Evolutionary conservation across 2,888 invertebrate genomes (phyloP).

Genomic region (Ormia ochracea): DNA sequence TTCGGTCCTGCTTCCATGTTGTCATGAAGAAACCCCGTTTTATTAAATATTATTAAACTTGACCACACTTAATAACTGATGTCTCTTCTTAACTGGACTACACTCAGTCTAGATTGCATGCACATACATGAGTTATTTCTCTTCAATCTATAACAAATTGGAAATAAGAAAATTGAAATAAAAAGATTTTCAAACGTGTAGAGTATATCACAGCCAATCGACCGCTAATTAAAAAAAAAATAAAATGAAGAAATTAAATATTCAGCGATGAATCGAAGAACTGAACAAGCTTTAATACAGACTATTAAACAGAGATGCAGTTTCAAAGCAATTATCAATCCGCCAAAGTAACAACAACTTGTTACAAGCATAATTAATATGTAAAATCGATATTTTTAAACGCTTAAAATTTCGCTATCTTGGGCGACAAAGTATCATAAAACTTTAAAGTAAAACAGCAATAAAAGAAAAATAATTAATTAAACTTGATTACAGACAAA

Average conservation of each 20-base stretch:
- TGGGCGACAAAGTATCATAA: not conserved
- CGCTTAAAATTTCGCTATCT: not conserved
- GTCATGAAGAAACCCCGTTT: not conserved
- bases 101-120: not conserved
- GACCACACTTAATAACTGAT: slow-evolving; percentile 19
- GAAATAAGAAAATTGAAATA: slow-evolving; percentile 9
- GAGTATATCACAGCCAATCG: slow-evolving; percentile 43
- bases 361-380: not conserved
- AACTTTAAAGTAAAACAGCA: not conserved
- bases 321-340: slow-evolving; percentile 15
- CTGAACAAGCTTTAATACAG: not conserved
- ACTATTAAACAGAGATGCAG: slow-evolving; percentile 18
- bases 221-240: slow-evolving; percentile 23
- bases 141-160: not conserved
- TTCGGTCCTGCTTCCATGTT: not conserved
- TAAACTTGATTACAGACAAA: not conserved
- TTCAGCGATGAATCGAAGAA: not conserved
- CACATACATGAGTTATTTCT: not conserved
- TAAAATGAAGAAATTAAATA: not conserved
- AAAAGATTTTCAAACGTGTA: slow-evolving; percentile 28
- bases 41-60: slow-evolving; percentile 44
- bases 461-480: not conserved
- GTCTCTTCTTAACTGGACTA: not conserved
- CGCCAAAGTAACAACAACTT: not conserved
- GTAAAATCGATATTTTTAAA: slow-evolving; percentile 18